A percentile compares a stretch with the other conserved stretches of the same genome.
Evolutionary conservation across 2,888 invertebrate species (phyloP).

Genomic region (Caenorhabditis parvicauda): DNA sequence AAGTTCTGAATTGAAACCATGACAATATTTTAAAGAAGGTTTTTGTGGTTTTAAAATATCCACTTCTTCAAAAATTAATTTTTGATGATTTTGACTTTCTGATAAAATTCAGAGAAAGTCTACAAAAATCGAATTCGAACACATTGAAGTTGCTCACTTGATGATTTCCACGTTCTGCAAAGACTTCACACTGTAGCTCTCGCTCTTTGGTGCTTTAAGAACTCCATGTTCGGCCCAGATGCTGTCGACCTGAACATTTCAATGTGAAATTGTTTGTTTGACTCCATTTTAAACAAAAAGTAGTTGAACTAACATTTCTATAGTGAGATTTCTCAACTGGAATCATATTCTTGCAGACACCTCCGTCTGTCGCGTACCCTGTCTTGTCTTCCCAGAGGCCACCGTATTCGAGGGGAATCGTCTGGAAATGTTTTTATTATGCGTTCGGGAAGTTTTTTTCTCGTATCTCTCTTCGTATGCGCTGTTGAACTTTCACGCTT

Average conservation of each 20-base stretch:
- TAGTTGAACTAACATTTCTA: conserved; percentile 1
- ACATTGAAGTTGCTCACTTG: conserved; percentile 5
- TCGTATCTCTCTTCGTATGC: too few relatives aligned
- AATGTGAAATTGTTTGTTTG: background rate
- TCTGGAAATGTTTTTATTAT: too few relatives aligned
- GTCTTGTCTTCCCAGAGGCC: conserved; percentile 46
- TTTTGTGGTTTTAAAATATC: background rate
- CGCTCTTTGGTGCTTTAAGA: conserved; percentile 20
- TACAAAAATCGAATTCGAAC: background rate
- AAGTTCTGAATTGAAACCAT: too few relatives aligned
- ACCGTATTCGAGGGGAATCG: conserved; percentile 51
- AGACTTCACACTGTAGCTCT: conserved; percentile 14
- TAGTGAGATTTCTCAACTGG: conserved; percentile 18
- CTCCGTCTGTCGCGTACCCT: conserved; percentile 46
- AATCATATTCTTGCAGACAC: conserved; percentile 20
- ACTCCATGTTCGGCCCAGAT: conserved; percentile 28
- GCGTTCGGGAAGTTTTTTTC: too few relatives aligned
- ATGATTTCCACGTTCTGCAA: conserved; percentile 10
- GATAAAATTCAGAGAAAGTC: background rate
- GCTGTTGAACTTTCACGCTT: too few relatives aligned
- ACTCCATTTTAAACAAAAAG: background rate
- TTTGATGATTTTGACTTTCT: background rate
- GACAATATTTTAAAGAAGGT: too few relatives aligned
- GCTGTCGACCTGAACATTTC: conserved; percentile 16
- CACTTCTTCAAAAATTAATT: background rate